A percentile compares a stretch with the other conserved stretches of the same genome.
These are phyloP conservation scores for Ameiurus melas DNA, from an alignment of 2,113 vertebrate genomes.

Conservation along the genomic window DNA sequence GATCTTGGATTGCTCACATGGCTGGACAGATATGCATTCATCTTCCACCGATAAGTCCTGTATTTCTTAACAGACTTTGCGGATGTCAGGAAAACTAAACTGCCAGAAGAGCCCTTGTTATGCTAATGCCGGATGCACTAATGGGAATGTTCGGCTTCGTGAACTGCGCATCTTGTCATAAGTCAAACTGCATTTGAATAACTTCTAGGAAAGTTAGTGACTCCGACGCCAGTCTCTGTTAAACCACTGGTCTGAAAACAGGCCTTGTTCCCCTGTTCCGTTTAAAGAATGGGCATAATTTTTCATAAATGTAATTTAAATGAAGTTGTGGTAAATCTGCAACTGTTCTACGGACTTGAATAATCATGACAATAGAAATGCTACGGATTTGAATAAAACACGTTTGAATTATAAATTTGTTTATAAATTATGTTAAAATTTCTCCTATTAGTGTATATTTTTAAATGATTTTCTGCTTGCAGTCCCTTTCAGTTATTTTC, in stretches of 20 bases:
- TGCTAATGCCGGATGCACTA: constrained; percentile 82
- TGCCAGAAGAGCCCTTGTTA: constrained; percentile 84
- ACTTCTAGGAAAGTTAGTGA: constrained; percentile 79
- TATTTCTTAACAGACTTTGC: constrained; percentile 73
- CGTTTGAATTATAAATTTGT: constrained; percentile 85
- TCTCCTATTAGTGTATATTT: constrained; percentile 84
- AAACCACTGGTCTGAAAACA: constrained; percentile 87
- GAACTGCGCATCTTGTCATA: constrained; percentile 88
- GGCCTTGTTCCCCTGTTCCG: constrained; percentile 78
- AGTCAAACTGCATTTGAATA: constrained; percentile 87
- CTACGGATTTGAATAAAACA: constrained; percentile 85
- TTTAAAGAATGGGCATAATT: constrained; percentile 79
- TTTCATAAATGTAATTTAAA: constrained; percentile 92
- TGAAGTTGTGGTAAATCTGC: constrained; percentile 83
- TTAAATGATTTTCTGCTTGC: constrained; percentile 80
- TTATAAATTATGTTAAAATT: constrained; percentile 94
- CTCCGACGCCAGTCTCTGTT: constrained; percentile 81
- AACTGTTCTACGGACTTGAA: constrained; percentile 84
- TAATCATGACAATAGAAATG: constrained; percentile 72
- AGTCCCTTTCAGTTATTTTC: constrained; percentile 63
- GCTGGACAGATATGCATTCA: constrained; percentile 72
- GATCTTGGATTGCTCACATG: constrained; percentile 37
- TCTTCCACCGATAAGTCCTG: constrained; percentile 71
- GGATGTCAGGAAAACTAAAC: constrained; percentile 78
- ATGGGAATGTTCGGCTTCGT: constrained; percentile 85